Evolutionary conservation across 2,888 invertebrate genomes (phyloP), one percentile per base, ranked within the genome.

Genomic region (Watsonalla binaria): DNA sequence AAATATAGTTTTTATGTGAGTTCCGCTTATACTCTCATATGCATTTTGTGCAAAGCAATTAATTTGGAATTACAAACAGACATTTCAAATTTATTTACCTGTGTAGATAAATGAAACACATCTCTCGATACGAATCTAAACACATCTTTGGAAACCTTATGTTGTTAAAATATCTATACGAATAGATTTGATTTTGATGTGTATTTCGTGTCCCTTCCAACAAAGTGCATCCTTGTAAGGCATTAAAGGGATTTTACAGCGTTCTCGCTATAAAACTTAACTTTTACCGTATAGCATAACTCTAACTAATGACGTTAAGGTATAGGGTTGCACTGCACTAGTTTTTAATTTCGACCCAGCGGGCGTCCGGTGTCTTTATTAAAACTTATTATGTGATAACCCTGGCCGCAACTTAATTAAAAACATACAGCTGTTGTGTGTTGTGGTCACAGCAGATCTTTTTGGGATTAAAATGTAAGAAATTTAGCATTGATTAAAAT

Each of bases 251-350:
- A 49, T 37, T 49, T 37, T 15, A 37, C 45, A n/a, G 45, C 49
- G 15, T 53, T 45, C 46, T 15, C 45, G 35, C 53, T 42, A 53
- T 53, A 37, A 53, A 49, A 53, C 49, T 49, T 48, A 53, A 53
- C 45, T 53, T 53, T 49, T 14, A 45, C 35, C 45, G 48, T 53
- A 45, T 46, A 53, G 49, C 53, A 49, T 53, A 49, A 53, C 48
- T 48, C 35, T 14, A 49, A 53, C 9, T 53, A 53, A 53, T 35
- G 48, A 49, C 34, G 24, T 35, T 13, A 14, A 15, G 37, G 15
- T 37, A 45, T 49, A 13, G 34, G 51, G 34, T 14, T 11, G 13
- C 35, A 7, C 13, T 35, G 48, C 45, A 42, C 33, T 39, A 50
- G 11, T 33, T 45, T 45, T 52, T 47, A 52, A 47, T 52, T 47